Evolutionary conservation across 2,113 vertebrate genomes (phyloP).

Genomic region (Paratilapia polleni): DNA sequence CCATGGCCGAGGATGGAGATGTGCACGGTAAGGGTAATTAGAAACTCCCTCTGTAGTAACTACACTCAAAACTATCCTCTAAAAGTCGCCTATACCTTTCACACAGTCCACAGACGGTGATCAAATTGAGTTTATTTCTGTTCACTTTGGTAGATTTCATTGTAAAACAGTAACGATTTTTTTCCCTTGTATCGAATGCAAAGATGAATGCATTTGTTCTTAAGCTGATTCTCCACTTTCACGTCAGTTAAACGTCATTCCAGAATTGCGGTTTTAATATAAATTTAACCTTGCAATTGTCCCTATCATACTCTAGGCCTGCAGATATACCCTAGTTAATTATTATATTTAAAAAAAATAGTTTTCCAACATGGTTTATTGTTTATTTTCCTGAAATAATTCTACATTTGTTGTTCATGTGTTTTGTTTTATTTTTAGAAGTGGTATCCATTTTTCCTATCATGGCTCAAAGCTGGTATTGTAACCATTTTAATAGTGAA

Average conservation of each 20-base stretch:
- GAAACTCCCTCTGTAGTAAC: neutral
- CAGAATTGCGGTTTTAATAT: neutral
- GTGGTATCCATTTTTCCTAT: neutral
- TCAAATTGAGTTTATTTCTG: no score
- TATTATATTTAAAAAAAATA: no score
- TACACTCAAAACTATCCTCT: neutral
- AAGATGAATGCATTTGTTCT: no score
- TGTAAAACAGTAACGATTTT: no score
- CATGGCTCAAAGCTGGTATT: neutral
- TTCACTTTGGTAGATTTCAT: neutral
- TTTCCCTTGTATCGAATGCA: no score
- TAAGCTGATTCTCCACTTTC: no score
- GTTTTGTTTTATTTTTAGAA: no score
- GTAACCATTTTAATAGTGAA: neutral
- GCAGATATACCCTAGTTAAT: neutral
- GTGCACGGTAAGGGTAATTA: slow-evolving; percentile 86
- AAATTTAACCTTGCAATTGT: neutral
- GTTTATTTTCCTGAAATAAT: no score
- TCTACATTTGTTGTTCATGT: no score
- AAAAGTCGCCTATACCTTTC: neutral
- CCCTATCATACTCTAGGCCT: neutral
- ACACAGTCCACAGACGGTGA: neutral
- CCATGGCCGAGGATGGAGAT: slow-evolving; percentile 97
- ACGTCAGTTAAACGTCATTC: no score
- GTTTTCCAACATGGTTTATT: neutral